Conservation (phyloP, 35 echinoderm and acorn worm species). For the Hemicentrotus pulcherrimus region DNA sequence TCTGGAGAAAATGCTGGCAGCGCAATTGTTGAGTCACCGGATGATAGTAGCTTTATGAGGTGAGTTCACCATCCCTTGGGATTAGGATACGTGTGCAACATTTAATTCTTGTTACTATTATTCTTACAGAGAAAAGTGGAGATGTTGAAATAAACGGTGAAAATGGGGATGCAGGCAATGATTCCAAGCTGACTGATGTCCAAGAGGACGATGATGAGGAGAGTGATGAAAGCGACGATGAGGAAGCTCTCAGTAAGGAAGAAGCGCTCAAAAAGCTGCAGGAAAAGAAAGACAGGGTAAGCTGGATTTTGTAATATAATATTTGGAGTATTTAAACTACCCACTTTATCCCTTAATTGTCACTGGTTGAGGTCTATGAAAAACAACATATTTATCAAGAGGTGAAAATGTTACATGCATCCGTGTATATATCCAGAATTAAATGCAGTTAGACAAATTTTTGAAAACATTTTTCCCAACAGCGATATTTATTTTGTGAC, state of each 20-base stretch:
- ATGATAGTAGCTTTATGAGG: too few species aligned
- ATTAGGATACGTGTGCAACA: neutral
- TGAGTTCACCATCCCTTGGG: too few species aligned
- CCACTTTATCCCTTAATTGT: neutral
- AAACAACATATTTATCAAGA: neutral
- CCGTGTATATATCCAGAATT: neutral
- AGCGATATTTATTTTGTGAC: too few species aligned
- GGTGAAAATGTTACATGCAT: neutral
- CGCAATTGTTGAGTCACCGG: too few species aligned
- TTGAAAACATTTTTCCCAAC: too few species aligned
- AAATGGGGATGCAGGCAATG: conserved; percentile 36
- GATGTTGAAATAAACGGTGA: conserved; percentile 52
- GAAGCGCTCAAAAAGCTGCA: conserved; percentile 47
- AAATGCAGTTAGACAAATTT: too few species aligned
- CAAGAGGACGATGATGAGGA: conserved; percentile 58
- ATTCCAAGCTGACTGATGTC: conserved; percentile 20
- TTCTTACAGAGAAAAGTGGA: conserved; percentile 40
- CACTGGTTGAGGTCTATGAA: neutral
- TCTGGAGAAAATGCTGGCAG: too few species aligned
- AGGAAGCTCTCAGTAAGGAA: conserved; percentile 61
- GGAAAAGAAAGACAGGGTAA: conserved; percentile 68
- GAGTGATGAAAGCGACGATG: conserved; percentile 68
- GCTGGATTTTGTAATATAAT: neutral
- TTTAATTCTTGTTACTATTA: neutral
- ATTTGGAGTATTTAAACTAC: too few species aligned